Percentiles rank a stretch among this genome's conserved stretches.
phyloP scores from a whole-genome alignment of 2,888 invertebrate species.

The Patella depressa region DNA sequence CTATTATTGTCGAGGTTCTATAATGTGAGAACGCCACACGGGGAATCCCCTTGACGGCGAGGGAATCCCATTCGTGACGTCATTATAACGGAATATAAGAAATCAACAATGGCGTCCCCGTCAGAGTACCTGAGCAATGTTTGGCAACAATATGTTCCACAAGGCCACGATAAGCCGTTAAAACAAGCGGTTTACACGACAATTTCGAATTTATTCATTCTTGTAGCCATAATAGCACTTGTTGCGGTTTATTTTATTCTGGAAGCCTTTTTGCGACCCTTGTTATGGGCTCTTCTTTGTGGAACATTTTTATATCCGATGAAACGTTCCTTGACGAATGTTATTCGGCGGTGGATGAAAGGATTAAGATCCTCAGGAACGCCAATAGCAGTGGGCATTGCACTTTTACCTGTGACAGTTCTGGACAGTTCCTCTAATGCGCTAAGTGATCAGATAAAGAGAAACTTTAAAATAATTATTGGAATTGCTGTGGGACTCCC shows the following conservation, averaged over 20 bases:
- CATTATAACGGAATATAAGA: constrained; percentile 7
- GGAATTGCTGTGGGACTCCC: constrained; percentile 71
- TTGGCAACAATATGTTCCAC: constrained; percentile 51
- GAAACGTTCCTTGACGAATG: constrained; percentile 84
- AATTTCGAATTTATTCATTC: constrained; percentile 83
- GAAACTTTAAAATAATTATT: constrained; percentile 78
- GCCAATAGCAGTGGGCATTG: constrained; percentile 72
- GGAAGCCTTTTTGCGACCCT: constrained; percentile 91
- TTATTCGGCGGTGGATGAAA: constrained; percentile 82
- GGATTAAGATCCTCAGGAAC: constrained; percentile 66
- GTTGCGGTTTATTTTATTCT: constrained; percentile 74
- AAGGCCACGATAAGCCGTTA: constrained; percentile 83
- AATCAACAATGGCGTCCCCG: constrained; percentile 44
- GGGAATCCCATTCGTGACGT: neutral
- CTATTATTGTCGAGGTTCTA: too few relatives aligned
- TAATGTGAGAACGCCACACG: too few relatives aligned
- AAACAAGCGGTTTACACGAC: constrained; percentile 90
- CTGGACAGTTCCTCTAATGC: constrained; percentile 83
- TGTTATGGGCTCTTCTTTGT: constrained; percentile 95
- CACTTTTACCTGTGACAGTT: constrained; percentile 79
- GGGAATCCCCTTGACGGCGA: too few relatives aligned
- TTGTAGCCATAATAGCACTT: constrained; percentile 76
- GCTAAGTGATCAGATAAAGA: constrained; percentile 80
- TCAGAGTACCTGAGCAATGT: constrained; percentile 58
- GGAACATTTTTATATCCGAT: constrained; percentile 98